Base-by-base conservation (phyloP, 2,113 vertebrate species). In the Rhizomys pruinosus region DNA sequence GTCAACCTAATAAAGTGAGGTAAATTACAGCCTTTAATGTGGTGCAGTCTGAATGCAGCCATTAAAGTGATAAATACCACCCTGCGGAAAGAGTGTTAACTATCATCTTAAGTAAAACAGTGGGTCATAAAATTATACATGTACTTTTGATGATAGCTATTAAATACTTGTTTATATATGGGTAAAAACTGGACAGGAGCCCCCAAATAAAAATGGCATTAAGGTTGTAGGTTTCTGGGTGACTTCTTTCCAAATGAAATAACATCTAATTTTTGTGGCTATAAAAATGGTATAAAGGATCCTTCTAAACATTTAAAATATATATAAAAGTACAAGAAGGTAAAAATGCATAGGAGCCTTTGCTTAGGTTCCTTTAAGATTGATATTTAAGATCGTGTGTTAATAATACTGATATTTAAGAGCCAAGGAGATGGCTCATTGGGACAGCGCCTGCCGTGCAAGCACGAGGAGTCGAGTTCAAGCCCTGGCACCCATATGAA, bases 1-100 rank as follows among this genome's bases (percentile, higher is more conserved):
- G 73, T 89, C 91, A 92, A 71, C 61, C 64, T 74, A 64, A 63
- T 92, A 97, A 94, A 81, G 91, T 71, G 79, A 92, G 66, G 92
- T 89, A 84, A 95, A 92, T 95, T 88, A 93, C 39, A 93, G 86
- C 71, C 64, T 92, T 86, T 93, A 95, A 93, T 84, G 89, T 64
- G 92, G 89, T 77, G 61, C 7, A 5, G 85, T 93, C 63, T 61
- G 89, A 92, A 72, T 0, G 34, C 29, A 92, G 64, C 88, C 95
- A 92, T 97, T 96, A 95, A 96, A 92, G 44, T 97, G 92, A 95
- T 94, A 95, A 96, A 97, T 95, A 95, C 2, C 74, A 93, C 89
- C 91, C 61, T 10, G 55, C 57, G 44, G 89, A 93, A 95, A 89
- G 73, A 93, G 59, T 72, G 84, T 92, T 97, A 95, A 96, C 77